Percentiles rank a stretch among this genome's conserved stretches.
phyloP scores from a whole-genome alignment of 1,140 invertebrate species.

The Holotrichia oblita region DNA sequence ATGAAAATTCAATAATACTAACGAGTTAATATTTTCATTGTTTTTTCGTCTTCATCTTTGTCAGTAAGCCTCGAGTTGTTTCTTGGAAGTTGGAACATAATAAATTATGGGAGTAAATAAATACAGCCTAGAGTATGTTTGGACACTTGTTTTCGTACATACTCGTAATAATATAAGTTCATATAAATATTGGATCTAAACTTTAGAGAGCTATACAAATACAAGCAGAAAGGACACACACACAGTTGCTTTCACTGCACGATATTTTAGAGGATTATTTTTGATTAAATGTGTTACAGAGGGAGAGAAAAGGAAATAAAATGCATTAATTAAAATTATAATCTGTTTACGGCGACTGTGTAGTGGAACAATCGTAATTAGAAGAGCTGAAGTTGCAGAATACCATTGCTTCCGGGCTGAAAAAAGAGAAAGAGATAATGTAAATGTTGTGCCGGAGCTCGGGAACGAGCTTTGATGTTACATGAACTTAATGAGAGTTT shows the following conservation, averaged over 20 bases:
- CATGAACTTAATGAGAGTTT: constrained; percentile 19
- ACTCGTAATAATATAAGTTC: too few species aligned
- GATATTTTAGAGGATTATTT: background rate
- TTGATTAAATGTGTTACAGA: background rate
- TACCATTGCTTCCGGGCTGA: background rate
- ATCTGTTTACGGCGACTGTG: constrained; percentile 3
- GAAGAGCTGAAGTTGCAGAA: background rate
- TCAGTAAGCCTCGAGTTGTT: too few species aligned
- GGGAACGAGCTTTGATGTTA: constrained; percentile 12
- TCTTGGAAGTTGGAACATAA: too few species aligned
- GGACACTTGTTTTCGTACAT: too few species aligned
- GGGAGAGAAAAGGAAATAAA: background rate
- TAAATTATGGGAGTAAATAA: too few species aligned
- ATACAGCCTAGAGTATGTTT: too few species aligned
- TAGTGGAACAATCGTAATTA: constrained; percentile 8
- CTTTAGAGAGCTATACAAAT: too few species aligned
- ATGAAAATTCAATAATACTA: too few species aligned
- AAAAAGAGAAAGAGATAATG: background rate
- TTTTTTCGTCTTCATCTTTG: too few species aligned
- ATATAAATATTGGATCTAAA: too few species aligned
- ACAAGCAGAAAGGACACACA: background rate
- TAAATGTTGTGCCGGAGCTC: background rate
- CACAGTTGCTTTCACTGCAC: background rate
- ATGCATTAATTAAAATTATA: constrained; percentile 18
- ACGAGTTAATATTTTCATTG: too few species aligned